Conservation (phyloP, 2,888 invertebrate species). For the Pherbina coryleti region DNA sequence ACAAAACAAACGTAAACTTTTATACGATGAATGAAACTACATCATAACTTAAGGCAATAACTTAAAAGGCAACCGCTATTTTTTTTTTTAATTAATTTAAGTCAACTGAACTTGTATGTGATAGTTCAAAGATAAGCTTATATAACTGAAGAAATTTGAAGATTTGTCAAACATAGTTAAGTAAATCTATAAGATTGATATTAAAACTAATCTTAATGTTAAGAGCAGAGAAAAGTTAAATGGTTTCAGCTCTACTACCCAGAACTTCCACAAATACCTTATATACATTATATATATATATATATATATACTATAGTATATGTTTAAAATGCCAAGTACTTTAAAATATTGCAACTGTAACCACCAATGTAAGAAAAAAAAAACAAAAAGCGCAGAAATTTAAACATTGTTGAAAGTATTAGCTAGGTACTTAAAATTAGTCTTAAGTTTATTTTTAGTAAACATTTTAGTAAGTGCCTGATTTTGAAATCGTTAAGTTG, state of each 20-base stretch:
- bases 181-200: conserved; percentile 17
- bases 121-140: conserved; percentile 62
- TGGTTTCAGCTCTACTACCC: conserved; percentile 10
- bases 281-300: not conserved
- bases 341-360: conserved; percentile 28
- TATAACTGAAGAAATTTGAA: conserved; percentile 47
- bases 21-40: not conserved
- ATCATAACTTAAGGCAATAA: conserved; percentile 16
- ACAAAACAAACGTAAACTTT: not conserved
- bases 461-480: not conserved
- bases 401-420: conserved; percentile 32
- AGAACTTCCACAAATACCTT: conserved; percentile 14
- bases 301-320: conserved; percentile 4
- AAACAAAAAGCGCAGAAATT: not conserved
- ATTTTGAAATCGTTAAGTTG: not conserved
- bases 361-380: conserved; percentile 19
- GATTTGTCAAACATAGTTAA: conserved; percentile 5
- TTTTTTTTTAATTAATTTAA: conserved; percentile 9
- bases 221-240: not conserved
- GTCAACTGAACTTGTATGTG: conserved; percentile 61
- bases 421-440: conserved; percentile 10
- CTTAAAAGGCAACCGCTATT: conserved; percentile 15
- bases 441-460: not conserved
- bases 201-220: not conserved
- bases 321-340: conserved; percentile 20